phyloP scores from a whole-genome alignment of 2,888 invertebrate genomes.

The Apotomis turbidana region DNA sequence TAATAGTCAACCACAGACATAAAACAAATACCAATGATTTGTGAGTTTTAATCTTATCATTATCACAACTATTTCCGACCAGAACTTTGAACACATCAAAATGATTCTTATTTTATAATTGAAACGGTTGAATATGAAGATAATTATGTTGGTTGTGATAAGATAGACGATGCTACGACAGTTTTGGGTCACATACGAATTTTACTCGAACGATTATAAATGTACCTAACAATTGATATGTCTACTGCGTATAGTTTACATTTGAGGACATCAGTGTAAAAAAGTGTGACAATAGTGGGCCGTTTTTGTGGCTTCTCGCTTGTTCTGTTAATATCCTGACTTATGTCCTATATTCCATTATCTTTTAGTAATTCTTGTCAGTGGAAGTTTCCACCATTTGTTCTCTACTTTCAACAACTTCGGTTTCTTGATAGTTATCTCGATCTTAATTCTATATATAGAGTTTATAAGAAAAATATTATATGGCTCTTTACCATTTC shows the following conservation, averaged over 20 bases:
- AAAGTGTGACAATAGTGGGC: too few species aligned
- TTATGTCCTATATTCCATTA: too few species aligned
- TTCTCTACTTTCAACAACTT: too few species aligned
- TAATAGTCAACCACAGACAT: slow-evolving; percentile 12
- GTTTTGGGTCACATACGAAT: slow-evolving; percentile 36
- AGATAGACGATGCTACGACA: slow-evolving; percentile 30
- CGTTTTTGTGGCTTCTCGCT: not conserved
- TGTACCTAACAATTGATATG: not conserved
- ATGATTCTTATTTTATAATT: not conserved
- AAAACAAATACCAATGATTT: slow-evolving; percentile 18
- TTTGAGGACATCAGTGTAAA: too few species aligned
- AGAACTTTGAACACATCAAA: not conserved
- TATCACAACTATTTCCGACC: slow-evolving; percentile 33
- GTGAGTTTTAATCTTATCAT: slow-evolving; percentile 32
- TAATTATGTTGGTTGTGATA: slow-evolving; percentile 1
- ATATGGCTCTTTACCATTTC: too few species aligned
- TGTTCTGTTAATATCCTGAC: too few species aligned
- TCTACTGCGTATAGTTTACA: not conserved
- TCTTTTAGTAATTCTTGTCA: too few species aligned
- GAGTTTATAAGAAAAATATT: too few species aligned
- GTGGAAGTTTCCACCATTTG: too few species aligned
- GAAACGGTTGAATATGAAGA: not conserved
- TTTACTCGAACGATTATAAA: slow-evolving; percentile 8
- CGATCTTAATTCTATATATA: too few species aligned
- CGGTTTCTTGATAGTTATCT: too few species aligned